Percentiles rank a stretch among this genome's conserved stretches.
Evolutionary conservation across 2,888 invertebrate genomes (phyloP).

Genomic region (Agrochola litura): DNA sequence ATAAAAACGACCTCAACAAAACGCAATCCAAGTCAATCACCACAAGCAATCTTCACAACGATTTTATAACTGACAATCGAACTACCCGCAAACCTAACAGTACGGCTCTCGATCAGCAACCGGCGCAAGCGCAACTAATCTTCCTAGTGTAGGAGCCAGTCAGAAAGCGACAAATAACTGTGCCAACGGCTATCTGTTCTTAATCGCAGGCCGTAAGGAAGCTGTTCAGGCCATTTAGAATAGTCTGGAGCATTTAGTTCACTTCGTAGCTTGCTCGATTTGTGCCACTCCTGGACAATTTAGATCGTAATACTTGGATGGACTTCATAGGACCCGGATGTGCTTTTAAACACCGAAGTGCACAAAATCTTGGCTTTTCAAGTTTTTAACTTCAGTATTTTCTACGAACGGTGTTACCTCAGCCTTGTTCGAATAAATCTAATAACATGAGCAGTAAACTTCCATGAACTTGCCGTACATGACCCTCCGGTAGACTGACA

Average conservation of each 20-base stretch:
- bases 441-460: not conserved
- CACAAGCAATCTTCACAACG: slow-evolving; percentile 29
- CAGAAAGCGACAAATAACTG: slow-evolving; percentile 64
- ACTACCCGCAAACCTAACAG: slow-evolving; percentile 30
- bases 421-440: not conserved
- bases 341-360: not conserved
- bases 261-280: slow-evolving; percentile 27
- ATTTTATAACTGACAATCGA: slow-evolving; percentile 45
- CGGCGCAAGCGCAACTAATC: slow-evolving; percentile 52
- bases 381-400: not conserved
- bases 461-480: not conserved
- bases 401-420: not conserved
- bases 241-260: slow-evolving; percentile 40
- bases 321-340: not conserved
- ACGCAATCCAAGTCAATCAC: slow-evolving; percentile 23
- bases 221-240: slow-evolving; percentile 55
- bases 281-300: slow-evolving; percentile 21
- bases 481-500: not conserved
- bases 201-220: slow-evolving; percentile 64
- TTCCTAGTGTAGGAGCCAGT: slow-evolving; percentile 50
- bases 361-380: not conserved
- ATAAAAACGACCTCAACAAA: slow-evolving; percentile 7
- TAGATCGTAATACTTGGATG: slow-evolving; percentile 9
- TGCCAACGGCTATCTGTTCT: slow-evolving; percentile 67
- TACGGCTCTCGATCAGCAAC: slow-evolving; percentile 19